phyloP scores from a whole-genome alignment of 2,797 vertebrate genomes.

The Diglossa cyanea region DNA sequence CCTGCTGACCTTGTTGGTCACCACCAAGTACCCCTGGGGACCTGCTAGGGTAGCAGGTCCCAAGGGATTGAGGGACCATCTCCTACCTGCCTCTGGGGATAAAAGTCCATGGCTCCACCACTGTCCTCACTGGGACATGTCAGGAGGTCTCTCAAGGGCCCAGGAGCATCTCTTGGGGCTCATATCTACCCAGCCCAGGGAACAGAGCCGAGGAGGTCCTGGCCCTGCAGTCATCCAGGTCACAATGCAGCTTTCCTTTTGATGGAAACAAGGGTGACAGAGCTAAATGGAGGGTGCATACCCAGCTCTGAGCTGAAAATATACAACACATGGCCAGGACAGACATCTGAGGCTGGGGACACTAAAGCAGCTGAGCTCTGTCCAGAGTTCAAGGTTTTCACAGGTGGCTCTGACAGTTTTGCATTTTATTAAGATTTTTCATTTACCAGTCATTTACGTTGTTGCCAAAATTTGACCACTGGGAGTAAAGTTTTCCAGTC shows the following conservation, averaged over 20 bases:
- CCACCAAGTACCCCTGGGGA: fast-evolving
- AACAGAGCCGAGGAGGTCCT: neutral
- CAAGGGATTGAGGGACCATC: neutral
- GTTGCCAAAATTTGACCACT: constrained; percentile 22
- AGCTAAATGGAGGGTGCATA: neutral
- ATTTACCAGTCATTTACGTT: neutral
- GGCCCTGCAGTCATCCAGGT: neutral
- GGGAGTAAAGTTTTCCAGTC: constrained; percentile 33
- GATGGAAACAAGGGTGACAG: neutral
- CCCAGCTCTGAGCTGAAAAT: neutral
- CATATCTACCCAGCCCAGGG: neutral
- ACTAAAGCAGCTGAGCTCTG: neutral
- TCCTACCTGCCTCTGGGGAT: neutral
- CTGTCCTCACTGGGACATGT: fast-evolving
- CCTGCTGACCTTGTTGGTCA: neutral
- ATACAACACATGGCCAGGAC: neutral
- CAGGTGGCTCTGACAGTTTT: neutral
- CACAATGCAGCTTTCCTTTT: neutral
- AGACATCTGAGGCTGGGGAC: neutral
- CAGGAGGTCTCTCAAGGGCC: neutral
- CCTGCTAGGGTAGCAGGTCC: neutral
- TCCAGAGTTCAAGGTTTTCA: neutral
- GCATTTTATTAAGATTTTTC: neutral
- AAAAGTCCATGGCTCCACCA: fast-evolving
- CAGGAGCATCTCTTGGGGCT: neutral